Percentiles rank a stretch among this genome's conserved stretches.
Evolutionary conservation across 2,797 vertebrate species (phyloP).

Genomic region (Enteromius trimaculatus): DNA sequence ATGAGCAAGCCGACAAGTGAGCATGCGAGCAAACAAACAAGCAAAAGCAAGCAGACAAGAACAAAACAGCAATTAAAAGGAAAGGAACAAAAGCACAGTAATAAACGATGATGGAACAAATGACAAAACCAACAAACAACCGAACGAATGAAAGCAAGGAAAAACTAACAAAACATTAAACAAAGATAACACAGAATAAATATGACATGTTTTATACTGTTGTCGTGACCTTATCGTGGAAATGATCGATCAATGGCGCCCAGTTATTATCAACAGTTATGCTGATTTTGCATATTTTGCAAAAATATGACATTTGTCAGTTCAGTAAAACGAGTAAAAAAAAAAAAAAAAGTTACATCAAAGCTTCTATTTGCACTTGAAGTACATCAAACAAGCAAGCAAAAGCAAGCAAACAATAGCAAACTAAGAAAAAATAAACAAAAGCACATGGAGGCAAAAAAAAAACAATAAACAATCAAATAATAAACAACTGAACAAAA

Average conservation of each 20-base stretch:
- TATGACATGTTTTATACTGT: neutral
- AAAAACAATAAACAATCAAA: neutral
- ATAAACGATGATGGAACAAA: neutral
- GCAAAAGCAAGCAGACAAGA: constrained; percentile 1
- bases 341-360: neutral
- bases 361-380: neutral
- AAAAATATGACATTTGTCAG: neutral
- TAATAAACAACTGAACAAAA: neutral
- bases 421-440: neutral
- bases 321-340: neutral
- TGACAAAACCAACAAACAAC: neutral
- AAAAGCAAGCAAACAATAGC: neutral
- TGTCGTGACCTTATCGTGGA: neutral
- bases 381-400: neutral
- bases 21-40: neutral
- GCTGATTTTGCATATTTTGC: neutral
- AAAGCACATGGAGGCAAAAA: neutral
- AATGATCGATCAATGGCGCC: neutral
- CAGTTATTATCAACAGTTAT: neutral
- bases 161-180: neutral
- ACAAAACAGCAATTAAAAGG: neutral
- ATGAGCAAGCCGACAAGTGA: neutral
- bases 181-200: neutral
- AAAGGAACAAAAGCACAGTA: neutral
- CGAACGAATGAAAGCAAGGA: neutral